phyloP scores from a whole-genome alignment of 2,797 vertebrate genomes.

The Platyrinchus mystaceus region DNA sequence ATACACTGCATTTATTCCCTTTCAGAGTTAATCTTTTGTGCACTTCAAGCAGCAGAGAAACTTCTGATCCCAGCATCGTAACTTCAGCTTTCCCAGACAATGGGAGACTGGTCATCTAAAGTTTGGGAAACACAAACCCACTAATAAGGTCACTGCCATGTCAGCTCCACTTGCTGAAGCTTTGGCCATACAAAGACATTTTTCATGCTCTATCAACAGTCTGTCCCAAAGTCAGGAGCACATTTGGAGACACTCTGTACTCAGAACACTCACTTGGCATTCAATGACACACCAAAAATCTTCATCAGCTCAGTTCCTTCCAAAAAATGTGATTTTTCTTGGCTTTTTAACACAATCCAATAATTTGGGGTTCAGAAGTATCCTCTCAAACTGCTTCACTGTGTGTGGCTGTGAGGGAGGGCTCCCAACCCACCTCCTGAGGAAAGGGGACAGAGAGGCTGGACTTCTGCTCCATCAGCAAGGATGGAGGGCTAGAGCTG shows the following conservation, averaged over 20 bases:
- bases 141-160: neutral
- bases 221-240: neutral
- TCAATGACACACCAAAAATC: neutral
- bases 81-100: neutral
- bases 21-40: neutral
- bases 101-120: neutral
- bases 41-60: neutral
- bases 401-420: neutral
- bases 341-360: neutral
- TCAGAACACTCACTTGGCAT: neutral
- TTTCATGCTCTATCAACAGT: neutral
- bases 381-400: neutral
- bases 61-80: neutral
- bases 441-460: neutral
- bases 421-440: rapidly evolving
- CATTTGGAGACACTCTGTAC: neutral
- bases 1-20: neutral
- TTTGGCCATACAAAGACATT: neutral
- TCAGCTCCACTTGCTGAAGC: neutral
- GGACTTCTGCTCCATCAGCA: neutral
- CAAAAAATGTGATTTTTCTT: neutral
- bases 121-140: neutral
- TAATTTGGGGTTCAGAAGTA: neutral
- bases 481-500: neutral
- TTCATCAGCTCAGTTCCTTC: neutral